Evolutionary conservation across 2,888 invertebrate genomes (phyloP).

Genomic region (Trichogramma dendrolimi): DNA sequence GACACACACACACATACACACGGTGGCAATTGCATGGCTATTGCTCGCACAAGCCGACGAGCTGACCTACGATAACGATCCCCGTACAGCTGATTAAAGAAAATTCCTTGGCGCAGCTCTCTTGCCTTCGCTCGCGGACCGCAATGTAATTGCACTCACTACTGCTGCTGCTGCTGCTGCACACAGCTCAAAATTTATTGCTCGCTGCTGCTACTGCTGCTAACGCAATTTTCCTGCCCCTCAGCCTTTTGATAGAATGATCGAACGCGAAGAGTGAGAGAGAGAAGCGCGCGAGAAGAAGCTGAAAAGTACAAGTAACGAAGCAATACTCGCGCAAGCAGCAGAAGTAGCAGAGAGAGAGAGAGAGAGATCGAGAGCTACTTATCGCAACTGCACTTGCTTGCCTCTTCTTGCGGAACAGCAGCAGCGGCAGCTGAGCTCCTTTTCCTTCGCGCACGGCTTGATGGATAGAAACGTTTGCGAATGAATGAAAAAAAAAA

Average conservation of each 20-base stretch:
- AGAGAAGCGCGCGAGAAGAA: no score
- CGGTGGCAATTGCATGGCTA: no score
- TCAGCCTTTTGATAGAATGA: slow-evolving; percentile 18
- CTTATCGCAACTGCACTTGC: background rate
- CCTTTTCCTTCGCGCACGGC: background rate
- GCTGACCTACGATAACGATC: background rate
- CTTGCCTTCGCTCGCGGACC: background rate
- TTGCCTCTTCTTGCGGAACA: background rate
- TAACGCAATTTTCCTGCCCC: slow-evolving; percentile 16
- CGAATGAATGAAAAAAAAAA: no score
- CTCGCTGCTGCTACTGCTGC: slow-evolving; percentile 4
- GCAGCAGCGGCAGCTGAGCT: background rate
- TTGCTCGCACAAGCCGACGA: background rate
- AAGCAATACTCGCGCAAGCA: no score
- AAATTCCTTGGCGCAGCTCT: background rate
- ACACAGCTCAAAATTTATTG: slow-evolving; percentile 13
- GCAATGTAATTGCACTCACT: slow-evolving; percentile 13
- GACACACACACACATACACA: no score
- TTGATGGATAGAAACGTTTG: no score
- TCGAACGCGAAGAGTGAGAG: background rate
- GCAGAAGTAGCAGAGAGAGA: no score
- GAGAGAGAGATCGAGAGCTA: no score
- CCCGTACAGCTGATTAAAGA: background rate
- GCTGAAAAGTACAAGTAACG: no score
- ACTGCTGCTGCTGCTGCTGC: background rate